Evolutionary conservation across 2,113 vertebrate genomes (phyloP).

Genomic region (Silurus meridionalis): DNA sequence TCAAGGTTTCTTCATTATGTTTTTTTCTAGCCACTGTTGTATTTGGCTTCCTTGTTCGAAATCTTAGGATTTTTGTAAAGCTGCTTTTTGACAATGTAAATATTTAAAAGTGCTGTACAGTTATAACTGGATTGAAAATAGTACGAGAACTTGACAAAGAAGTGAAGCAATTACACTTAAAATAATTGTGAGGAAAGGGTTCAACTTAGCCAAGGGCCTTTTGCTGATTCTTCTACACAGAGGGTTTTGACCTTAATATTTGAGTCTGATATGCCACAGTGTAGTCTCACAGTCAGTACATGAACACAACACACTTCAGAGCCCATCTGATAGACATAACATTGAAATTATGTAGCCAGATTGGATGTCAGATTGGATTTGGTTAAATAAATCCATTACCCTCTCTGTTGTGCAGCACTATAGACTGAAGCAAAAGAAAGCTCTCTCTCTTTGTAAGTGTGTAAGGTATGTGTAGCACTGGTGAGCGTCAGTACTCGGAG

Average conservation of each 20-base stretch:
- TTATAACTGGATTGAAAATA: not conserved
- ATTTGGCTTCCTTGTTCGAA: not conserved
- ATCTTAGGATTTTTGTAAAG: not conserved
- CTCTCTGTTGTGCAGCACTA: not conserved
- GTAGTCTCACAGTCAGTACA: not conserved
- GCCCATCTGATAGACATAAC: conserved; percentile 6
- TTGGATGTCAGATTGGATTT: conserved; percentile 34
- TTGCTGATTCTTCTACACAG: not conserved
- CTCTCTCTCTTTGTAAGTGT: not conserved
- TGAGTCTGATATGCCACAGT: conserved; percentile 9
- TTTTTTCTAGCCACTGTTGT: not conserved
- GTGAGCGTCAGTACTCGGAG: conserved; percentile 22
- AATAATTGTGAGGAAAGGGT: not conserved
- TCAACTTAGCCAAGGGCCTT: not conserved
- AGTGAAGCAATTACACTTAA: not conserved
- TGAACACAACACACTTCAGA: conserved; percentile 18
- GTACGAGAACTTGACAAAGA: not conserved
- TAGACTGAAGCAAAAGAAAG: conserved; percentile 3
- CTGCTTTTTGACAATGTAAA: not conserved
- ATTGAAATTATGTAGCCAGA: conserved; percentile 21
- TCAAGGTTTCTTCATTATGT: not conserved
- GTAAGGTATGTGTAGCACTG: not conserved
- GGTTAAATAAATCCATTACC: conserved; percentile 28
- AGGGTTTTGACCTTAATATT: conserved; percentile 32
- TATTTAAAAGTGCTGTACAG: not conserved